These are phyloP conservation scores for Dromococcyx pavoninus DNA, from an alignment of 2,797 vertebrate species.

Conservation along the genomic window DNA sequence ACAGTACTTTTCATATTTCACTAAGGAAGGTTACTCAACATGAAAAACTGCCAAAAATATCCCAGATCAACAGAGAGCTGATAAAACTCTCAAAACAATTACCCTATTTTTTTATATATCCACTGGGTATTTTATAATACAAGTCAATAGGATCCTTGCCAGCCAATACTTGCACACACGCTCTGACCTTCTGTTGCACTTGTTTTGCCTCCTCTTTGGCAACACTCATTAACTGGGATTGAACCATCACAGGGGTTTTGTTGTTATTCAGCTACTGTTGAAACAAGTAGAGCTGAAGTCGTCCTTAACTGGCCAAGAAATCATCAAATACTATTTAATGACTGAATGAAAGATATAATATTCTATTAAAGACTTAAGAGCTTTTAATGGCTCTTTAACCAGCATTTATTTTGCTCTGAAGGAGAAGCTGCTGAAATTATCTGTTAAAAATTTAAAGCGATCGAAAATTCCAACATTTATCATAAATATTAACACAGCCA, in stretches of 20 bases:
- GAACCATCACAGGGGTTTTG: background rate
- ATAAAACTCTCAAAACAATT: constrained; percentile 64
- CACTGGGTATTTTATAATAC: constrained; percentile 33
- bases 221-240: background rate
- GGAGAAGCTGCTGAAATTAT: constrained; percentile 28
- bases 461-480: constrained; percentile 11
- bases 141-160: constrained; percentile 2
- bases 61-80: constrained; percentile 41
- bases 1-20: background rate
- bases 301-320: background rate
- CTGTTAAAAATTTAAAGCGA: constrained; percentile 46
- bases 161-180: background rate
- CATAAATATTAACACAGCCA: background rate
- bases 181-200: background rate
- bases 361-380: background rate
- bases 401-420: background rate
- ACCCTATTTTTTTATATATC: constrained; percentile 37
- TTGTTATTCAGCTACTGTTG: background rate
- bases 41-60: constrained; percentile 35
- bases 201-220: background rate
- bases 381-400: background rate
- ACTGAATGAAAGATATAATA: background rate
- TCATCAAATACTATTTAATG: background rate
- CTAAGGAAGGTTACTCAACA: constrained; percentile 4
- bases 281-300: background rate